Conservation (phyloP, 2,888 invertebrate species). For the Rhodophaea formosa region DNA sequence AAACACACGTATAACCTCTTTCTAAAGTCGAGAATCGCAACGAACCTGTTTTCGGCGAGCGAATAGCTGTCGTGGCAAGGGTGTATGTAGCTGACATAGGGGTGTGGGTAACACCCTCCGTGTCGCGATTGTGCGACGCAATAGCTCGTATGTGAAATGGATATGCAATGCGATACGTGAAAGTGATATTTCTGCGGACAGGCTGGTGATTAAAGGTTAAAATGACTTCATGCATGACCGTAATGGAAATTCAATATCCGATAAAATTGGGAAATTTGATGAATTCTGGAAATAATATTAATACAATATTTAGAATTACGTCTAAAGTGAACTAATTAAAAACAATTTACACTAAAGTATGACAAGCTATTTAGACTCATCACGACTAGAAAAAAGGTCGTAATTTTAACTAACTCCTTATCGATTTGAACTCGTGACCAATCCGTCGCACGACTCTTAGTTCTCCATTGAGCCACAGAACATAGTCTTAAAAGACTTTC, state of each 20-base stretch:
- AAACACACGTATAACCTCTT: constrained; percentile 26
- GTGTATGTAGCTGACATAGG: constrained; percentile 64
- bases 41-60: constrained; percentile 20
- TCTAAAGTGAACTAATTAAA: too few relatives aligned
- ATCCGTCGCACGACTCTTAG: too few relatives aligned
- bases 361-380: too few relatives aligned
- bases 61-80: constrained; percentile 51
- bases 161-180: constrained; percentile 71
- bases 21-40: constrained; percentile 40
- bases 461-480: too few relatives aligned
- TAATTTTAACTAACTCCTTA: too few relatives aligned
- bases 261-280: neutral
- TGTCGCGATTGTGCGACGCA: constrained; percentile 71
- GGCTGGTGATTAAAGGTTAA: constrained; percentile 14
- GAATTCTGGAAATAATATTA: too few relatives aligned
- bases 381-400: too few relatives aligned
- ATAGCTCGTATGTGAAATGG: constrained; percentile 73
- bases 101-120: constrained; percentile 73
- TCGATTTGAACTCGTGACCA: too few relatives aligned
- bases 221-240: neutral
- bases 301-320: too few relatives aligned
- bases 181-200: constrained; percentile 57
- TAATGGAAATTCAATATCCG: neutral
- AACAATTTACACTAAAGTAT: too few relatives aligned
- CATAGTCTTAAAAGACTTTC: too few relatives aligned